These are phyloP conservation scores for Prionailurus viverrinus DNA, from an alignment of 2,113 vertebrate species.

Conservation along the genomic window DNA sequence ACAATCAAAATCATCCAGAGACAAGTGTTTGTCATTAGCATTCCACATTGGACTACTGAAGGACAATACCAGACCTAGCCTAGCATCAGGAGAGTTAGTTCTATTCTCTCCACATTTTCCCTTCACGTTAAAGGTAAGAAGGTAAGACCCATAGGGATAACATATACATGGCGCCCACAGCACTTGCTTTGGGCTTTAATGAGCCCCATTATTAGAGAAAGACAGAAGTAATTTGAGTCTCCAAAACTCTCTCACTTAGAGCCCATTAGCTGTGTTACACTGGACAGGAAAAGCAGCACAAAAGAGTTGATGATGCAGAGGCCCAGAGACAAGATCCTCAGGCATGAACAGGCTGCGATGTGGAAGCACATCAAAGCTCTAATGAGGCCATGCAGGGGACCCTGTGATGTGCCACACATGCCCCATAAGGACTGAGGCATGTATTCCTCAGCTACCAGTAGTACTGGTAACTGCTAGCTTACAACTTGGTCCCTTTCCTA, in stretches of 20 bases:
- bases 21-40: background rate
- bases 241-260: background rate
- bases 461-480: background rate
- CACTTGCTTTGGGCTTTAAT: background rate
- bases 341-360: accelerated
- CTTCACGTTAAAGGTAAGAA: slow-evolving; percentile 7
- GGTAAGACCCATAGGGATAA: background rate
- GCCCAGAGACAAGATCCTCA: background rate
- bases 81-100: background rate
- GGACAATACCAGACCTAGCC: background rate
- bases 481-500: background rate
- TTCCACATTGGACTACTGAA: background rate
- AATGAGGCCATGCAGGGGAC: too few relatives aligned
- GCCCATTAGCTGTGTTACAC: background rate
- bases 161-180: background rate
- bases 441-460: background rate
- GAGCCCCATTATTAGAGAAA: slow-evolving; percentile 3
- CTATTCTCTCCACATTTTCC: background rate
- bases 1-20: background rate
- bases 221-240: background rate
- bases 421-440: background rate
- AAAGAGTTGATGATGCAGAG: background rate
- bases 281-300: background rate
- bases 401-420: background rate
- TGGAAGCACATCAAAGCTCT: background rate